Evolutionary conservation across 23 tunicate species (phyloP), one percentile per base, ranked within the genome.

Genomic region (Botrylloides violaceus): DNA sequence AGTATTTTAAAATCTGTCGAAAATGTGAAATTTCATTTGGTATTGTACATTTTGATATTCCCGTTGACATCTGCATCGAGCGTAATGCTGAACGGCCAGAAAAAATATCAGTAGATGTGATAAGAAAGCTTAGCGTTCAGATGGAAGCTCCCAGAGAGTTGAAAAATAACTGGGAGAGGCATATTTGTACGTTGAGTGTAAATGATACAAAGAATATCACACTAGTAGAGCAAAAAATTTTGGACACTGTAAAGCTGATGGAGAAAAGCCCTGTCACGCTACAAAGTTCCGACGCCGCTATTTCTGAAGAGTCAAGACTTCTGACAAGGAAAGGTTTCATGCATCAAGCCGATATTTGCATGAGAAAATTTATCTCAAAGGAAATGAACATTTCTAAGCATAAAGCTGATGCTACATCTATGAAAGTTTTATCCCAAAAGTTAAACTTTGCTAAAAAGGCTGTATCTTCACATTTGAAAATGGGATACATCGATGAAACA

Each of bases 331-430:
- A 63, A 30, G 72, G 49, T 73, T 43, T 80, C 22, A 29, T 22
- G 12, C 85, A 80, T 63, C 85, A 80, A 73, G 79, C 79, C 29
- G 85, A 80, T 64, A 75, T 80, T 43, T 73, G 79, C 48, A 26
- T 80, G 32, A 43, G 85, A 49, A 73, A 47, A 68, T 68, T 19
- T 19, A 22, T 68, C 53, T 43, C 53, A 43, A 43, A 9, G 9
- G 12, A 43, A 15, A 43, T 43, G 53, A 43, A 9, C 53, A 9
- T 7, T 15, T 43, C 15, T 15, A 43, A 43, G 15, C 9, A 43
- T 43, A 15, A 15, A 7, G 53, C 15, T 9, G 15, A 43, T 43
- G 12, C 53, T 15, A 43, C 15, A 7, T 9, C 9, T 43, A 7
- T 43, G 15, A 43, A 43, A 7, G 53, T 7, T 15, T 9, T 15